Conservation (phyloP, 2,888 invertebrate genomes). For the Leptinotarsa haldemani region DNA sequence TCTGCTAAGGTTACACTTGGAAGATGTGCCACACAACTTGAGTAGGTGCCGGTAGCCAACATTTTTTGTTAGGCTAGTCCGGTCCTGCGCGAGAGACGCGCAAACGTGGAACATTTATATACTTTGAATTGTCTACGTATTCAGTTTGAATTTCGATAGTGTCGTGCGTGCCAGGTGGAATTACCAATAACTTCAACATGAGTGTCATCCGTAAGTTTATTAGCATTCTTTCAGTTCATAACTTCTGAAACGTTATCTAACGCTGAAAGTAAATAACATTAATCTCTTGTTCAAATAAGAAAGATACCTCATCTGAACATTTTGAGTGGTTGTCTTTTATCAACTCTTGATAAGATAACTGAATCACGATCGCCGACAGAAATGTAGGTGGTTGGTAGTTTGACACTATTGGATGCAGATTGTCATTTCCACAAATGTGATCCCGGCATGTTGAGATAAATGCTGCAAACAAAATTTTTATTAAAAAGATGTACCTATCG, state of each 20-base stretch:
- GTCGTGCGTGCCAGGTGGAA: slow-evolving; percentile 40
- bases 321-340: neutral
- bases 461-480: too few relatives aligned
- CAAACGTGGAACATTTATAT: slow-evolving; percentile 55
- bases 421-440: too few relatives aligned
- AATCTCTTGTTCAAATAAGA: neutral
- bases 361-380: too few relatives aligned
- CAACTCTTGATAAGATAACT: neutral
- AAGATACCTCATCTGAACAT: neutral
- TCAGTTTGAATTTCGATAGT: slow-evolving; percentile 50
- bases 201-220: slow-evolving; percentile 48
- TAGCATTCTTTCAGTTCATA: slow-evolving; percentile 12
- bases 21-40: too few relatives aligned
- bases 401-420: too few relatives aligned
- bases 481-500: too few relatives aligned
- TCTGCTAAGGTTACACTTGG: too few relatives aligned
- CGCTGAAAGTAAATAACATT: neutral
- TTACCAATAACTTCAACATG: slow-evolving; percentile 44
- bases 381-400: too few relatives aligned
- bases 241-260: slow-evolving; percentile 8
- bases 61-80: slow-evolving; percentile 15
- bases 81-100: slow-evolving; percentile 46
- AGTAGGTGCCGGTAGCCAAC: neutral
- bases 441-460: too few relatives aligned
- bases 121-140: slow-evolving; percentile 48